These are phyloP conservation scores for Manis pentadactyla DNA, from an alignment of 2,797 vertebrate genomes.

Conservation along the genomic window DNA sequence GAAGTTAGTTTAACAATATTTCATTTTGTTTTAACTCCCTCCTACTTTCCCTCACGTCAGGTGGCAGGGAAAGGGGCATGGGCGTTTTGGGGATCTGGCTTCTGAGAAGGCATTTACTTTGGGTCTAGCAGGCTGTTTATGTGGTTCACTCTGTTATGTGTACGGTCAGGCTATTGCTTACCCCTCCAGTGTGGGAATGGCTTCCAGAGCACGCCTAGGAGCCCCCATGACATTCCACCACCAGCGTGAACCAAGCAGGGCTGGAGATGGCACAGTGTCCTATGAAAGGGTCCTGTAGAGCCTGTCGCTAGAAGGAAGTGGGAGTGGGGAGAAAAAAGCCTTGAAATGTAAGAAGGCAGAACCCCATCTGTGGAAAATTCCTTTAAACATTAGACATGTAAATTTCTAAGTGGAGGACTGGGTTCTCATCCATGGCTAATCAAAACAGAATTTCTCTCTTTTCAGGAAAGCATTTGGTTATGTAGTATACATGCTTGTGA, in stretches of 20 bases:
- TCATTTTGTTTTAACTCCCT: background rate
- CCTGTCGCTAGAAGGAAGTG: background rate
- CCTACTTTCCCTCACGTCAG: background rate
- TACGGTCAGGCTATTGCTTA: background rate
- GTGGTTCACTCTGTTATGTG: background rate
- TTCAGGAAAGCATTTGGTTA: constrained; percentile 17
- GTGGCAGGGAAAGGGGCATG: background rate
- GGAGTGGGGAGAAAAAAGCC: background rate
- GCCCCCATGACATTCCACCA: background rate
- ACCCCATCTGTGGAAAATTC: background rate
- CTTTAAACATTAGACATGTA: background rate
- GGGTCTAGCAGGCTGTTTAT: background rate
- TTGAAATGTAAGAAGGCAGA: background rate
- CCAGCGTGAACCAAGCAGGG: background rate
- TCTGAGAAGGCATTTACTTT: background rate
- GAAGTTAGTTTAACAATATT: background rate
- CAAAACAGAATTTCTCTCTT: constrained; percentile 59
- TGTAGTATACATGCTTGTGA: background rate
- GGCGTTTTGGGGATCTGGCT: background rate
- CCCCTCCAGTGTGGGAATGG: background rate
- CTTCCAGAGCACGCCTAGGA: background rate
- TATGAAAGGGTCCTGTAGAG: background rate
- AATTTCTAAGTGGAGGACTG: background rate
- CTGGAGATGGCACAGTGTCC: background rate
- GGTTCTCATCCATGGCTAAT: constrained; percentile 43